These are phyloP conservation scores for Manis pentadactyla DNA, from an alignment of 2,797 vertebrate genomes.

Conservation along the genomic window DNA sequence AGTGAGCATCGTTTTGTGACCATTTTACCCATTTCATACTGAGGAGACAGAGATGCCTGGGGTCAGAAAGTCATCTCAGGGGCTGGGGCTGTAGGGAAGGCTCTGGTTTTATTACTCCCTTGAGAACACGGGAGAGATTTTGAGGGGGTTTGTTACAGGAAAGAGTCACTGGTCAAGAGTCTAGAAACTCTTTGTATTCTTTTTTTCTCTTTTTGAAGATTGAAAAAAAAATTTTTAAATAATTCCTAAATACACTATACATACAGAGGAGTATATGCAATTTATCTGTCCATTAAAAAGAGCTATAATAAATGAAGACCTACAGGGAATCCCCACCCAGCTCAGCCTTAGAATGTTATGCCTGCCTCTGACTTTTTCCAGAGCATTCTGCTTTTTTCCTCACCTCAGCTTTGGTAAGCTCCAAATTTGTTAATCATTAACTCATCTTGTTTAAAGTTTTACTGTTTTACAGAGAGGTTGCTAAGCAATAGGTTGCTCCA, in stretches of 20 bases:
- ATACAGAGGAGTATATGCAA: neutral
- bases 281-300: too few species aligned
- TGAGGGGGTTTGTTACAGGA: neutral
- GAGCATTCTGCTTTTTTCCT: too few species aligned
- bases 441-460: neutral
- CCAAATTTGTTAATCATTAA: neutral
- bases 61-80: neutral
- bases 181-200: neutral
- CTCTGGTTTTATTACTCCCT: neutral
- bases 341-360: fast-evolving
- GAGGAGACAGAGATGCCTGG: neutral
- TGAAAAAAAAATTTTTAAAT: neutral
- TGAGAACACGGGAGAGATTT: neutral
- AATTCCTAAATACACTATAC: neutral
- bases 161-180: neutral
- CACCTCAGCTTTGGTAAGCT: neutral
- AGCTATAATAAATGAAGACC: neutral
- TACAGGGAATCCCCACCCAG: fast-evolving
- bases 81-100: too few species aligned
- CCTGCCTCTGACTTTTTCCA: too few species aligned
- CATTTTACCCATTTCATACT: too few species aligned
- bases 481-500: neutral
- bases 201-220: neutral
- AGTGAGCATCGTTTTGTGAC: neutral
- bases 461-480: neutral